Evolutionary conservation across 2,888 invertebrate species (phyloP).

Genomic region (Trachelus troglodyta): DNA sequence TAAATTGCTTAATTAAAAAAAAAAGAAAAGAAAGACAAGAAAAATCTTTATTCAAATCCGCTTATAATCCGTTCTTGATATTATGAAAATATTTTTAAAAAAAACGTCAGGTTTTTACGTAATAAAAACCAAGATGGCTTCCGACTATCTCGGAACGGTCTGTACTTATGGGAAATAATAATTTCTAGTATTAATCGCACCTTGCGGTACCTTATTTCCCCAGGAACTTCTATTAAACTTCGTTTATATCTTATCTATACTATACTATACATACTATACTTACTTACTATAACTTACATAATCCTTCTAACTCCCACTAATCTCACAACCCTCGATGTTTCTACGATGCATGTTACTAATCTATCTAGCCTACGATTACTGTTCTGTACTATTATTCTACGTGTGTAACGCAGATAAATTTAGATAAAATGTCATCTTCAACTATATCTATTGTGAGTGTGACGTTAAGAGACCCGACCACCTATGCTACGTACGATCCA

Average conservation of each 20-base stretch:
- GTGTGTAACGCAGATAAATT: conserved; percentile 17
- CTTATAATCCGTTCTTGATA: neutral
- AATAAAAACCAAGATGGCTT: neutral
- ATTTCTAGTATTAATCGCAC: neutral
- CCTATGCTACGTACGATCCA: neutral
- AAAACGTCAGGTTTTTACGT: neutral
- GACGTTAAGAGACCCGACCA: neutral
- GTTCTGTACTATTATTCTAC: conserved; percentile 13
- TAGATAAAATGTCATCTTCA: conserved; percentile 9
- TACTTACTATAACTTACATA: neutral
- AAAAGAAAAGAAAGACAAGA: neutral
- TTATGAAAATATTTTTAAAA: neutral
- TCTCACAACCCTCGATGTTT: conserved; percentile 50
- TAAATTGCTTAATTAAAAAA: neutral
- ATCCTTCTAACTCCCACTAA: conserved; percentile 37
- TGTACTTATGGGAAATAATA: neutral
- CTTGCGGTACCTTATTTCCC: neutral
- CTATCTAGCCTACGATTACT: conserved; percentile 7
- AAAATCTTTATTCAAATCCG: neutral
- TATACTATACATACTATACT: conserved; percentile 10
- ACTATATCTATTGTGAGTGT: neutral
- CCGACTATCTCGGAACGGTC: neutral
- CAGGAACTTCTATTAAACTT: neutral
- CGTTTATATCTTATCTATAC: neutral
- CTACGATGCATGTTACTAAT: conserved; percentile 44